Evolutionary conservation across 2,797 vertebrate genomes (phyloP).

Genomic region (Dallia pectoralis): DNA sequence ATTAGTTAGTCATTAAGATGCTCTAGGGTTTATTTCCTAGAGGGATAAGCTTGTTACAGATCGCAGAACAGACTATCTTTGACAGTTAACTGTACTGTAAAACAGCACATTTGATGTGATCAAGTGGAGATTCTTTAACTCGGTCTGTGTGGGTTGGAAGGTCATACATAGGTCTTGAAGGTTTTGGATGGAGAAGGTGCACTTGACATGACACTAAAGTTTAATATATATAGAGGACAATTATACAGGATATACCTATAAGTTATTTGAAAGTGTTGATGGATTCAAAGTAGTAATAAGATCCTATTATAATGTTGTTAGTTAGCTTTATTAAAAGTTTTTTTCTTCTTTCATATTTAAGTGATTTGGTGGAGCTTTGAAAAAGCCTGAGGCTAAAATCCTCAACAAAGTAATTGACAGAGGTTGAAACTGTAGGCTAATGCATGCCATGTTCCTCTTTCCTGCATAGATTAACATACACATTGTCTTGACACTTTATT

Average conservation of each 20-base stretch:
- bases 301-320: not conserved
- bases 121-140: not conserved
- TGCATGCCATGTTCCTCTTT: not conserved
- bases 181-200: not conserved
- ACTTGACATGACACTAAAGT: not conserved
- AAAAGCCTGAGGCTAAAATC: not conserved
- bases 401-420: not conserved
- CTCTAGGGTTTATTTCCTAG: not conserved
- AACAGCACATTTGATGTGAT: not conserved
- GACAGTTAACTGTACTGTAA: not conserved
- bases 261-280: too few relatives aligned
- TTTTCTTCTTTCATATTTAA: not conserved
- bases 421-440: not conserved
- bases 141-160: not conserved
- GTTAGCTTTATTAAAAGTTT: not conserved
- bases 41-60: not conserved
- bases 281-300: too few relatives aligned
- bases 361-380: not conserved
- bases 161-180: not conserved
- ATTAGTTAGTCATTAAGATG: not conserved
- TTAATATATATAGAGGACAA: too few relatives aligned
- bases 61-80: not conserved
- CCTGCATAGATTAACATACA: not conserved
- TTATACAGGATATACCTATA: too few relatives aligned
- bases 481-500: not conserved